Percentiles rank a stretch among this genome's conserved stretches.
Conservation (phyloP, 92 coral and sea anemone species). For the Heteractis magnifica region DNA sequence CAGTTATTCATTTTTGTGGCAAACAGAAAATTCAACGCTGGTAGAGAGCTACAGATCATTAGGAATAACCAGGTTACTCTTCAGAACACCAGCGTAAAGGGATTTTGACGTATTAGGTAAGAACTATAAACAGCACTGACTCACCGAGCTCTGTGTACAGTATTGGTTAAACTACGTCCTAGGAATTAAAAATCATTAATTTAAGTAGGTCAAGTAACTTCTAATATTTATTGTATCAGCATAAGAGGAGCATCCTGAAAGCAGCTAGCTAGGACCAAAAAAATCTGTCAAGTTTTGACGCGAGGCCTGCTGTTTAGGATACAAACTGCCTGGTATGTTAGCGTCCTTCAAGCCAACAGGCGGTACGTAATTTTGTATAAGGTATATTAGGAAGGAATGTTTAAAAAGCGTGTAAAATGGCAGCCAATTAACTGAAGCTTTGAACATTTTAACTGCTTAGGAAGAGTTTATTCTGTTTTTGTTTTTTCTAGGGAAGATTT, state of each 20-base stretch:
- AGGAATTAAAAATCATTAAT: background rate
- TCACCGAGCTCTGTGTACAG: background rate
- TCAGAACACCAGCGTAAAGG: constrained; percentile 1
- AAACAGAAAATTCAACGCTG: background rate
- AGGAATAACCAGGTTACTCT: background rate
- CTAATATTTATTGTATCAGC: background rate
- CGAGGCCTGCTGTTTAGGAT: background rate
- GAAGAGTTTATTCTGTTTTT: background rate
- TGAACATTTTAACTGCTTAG: background rate
- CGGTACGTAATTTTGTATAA: background rate
- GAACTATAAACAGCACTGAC: constrained; percentile 15
- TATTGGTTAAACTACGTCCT: constrained; percentile 17
- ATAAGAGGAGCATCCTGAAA: background rate
- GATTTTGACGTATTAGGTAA: constrained; percentile 12
- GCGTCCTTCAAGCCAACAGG: background rate
- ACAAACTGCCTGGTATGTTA: background rate
- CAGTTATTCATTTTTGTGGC: background rate
- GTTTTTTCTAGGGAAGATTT: background rate
- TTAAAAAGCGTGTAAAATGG: background rate
- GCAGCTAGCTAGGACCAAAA: background rate
- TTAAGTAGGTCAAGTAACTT: background rate
- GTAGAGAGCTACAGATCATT: background rate
- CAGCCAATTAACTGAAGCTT: background rate
- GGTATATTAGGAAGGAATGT: no score
- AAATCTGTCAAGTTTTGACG: background rate